phyloP scores from a whole-genome alignment of 2,113 vertebrate genomes.

The Caretta caretta region DNA sequence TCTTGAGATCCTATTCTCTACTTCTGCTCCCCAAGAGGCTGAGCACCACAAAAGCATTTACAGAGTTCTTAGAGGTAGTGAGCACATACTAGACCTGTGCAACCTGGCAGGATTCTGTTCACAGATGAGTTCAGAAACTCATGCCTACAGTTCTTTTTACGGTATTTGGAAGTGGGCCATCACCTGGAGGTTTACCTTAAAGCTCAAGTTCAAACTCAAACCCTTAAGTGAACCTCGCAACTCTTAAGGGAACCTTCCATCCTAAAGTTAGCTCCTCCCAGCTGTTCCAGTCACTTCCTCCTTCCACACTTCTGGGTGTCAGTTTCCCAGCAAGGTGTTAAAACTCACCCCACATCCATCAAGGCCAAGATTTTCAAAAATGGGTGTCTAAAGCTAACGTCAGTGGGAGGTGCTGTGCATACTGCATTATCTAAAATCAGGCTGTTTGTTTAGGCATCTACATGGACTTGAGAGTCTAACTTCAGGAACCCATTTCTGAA shows the following conservation, averaged over 20 bases:
- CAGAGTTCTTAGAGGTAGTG: not conserved
- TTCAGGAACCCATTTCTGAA: not conserved
- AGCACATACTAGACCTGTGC: not conserved
- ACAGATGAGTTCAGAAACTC: not conserved
- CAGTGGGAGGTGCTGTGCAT: not conserved
- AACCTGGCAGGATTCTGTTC: not conserved
- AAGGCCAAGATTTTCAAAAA: not conserved
- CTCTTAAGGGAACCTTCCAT: not conserved
- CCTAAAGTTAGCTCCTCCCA: rapidly evolving
- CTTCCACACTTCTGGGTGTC: not conserved
- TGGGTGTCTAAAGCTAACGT: not conserved
- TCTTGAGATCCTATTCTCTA: not conserved
- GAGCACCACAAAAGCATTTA: not conserved
- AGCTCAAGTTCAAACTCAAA: not conserved
- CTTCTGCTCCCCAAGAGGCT: not conserved
- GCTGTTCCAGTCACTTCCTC: not conserved
- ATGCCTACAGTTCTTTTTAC: not conserved
- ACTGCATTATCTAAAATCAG: not conserved
- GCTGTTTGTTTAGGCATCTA: not conserved
- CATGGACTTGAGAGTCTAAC: not conserved
- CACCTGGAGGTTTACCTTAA: not conserved
- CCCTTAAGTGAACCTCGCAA: not conserved
- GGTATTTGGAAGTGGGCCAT: not conserved
- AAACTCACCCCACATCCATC: not conserved
- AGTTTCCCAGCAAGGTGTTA: not conserved